Evolutionary conservation across 2,888 invertebrate species (phyloP).

Genomic region (Lepidocyrtoides sp.): DNA sequence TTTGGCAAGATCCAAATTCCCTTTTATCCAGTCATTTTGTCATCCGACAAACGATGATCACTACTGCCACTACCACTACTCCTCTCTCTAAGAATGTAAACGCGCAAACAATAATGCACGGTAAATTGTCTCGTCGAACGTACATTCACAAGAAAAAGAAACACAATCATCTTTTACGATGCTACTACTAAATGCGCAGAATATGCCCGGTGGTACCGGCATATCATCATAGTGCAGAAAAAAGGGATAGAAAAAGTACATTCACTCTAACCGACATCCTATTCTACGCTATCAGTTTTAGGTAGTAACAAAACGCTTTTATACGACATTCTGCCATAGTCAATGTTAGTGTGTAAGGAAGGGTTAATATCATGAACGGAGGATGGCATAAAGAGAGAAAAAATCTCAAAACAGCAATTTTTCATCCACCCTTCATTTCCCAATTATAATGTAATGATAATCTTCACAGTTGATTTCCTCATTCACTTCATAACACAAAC

Average conservation of each 20-base stretch:
- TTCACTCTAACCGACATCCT: slow-evolving; percentile 24
- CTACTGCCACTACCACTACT: background rate
- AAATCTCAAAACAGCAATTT: slow-evolving; percentile 70
- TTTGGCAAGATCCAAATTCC: slow-evolving; percentile 85
- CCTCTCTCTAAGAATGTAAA: background rate
- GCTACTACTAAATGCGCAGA: background rate
- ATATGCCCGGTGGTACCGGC: background rate
- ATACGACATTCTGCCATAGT: no score
- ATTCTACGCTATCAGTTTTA: background rate
- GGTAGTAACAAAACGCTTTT: no score
- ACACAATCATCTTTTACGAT: background rate
- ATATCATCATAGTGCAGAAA: background rate
- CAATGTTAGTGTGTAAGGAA: background rate
- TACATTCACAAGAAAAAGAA: background rate
- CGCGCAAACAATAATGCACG: background rate
- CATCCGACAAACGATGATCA: slow-evolving; percentile 59
- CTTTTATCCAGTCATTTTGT: slow-evolving; percentile 78
- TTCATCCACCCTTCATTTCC: slow-evolving; percentile 75
- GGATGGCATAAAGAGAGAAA: slow-evolving; percentile 22
- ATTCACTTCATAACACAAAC: slow-evolving; percentile 61
- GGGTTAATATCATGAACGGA: background rate
- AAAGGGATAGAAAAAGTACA: background rate
- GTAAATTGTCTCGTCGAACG: background rate
- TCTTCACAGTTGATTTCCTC: slow-evolving; percentile 77
- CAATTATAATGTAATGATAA: slow-evolving; percentile 72